These are phyloP conservation scores for Sorex araneus DNA, from an alignment of 2,113 vertebrate species.

Conservation along the genomic window DNA sequence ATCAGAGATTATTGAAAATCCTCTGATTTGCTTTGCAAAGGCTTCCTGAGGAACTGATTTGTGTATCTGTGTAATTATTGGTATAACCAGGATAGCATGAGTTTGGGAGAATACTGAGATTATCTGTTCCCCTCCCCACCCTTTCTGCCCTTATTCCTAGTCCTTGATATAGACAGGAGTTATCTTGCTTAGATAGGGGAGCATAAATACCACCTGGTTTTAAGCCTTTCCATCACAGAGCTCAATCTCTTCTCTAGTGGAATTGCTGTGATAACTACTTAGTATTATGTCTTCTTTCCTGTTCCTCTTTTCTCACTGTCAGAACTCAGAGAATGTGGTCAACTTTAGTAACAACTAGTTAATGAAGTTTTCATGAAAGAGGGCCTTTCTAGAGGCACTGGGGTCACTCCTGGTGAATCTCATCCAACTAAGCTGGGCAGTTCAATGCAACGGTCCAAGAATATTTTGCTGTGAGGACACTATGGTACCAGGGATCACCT, in stretches of 20 bases:
- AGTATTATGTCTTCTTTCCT: background rate
- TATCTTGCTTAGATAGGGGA: background rate
- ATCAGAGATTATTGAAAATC: background rate
- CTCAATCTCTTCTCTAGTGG: slow-evolving; percentile 18
- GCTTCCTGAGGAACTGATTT: slow-evolving; percentile 30
- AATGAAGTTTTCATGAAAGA: no score
- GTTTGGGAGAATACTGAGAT: background rate
- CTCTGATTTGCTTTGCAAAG: slow-evolving; percentile 60
- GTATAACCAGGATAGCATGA: background rate
- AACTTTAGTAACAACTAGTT: no score
- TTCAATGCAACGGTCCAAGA: no score
- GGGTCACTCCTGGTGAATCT: no score
- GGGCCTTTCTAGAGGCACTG: no score
- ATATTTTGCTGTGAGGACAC: no score
- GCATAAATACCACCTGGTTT: background rate
- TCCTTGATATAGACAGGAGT: background rate
- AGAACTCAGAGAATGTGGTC: background rate
- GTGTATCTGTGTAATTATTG: background rate
- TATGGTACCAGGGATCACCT: no score
- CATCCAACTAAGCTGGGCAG: no score
- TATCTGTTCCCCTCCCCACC: background rate
- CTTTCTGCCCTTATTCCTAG: background rate
- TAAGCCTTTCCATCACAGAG: background rate
- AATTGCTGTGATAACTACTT: background rate
- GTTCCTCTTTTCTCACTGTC: background rate